A percentile compares a stretch with the other conserved stretches of the same genome.
phyloP scores from a whole-genome alignment of 2,113 vertebrate species.

The Prinia subflava region DNA sequence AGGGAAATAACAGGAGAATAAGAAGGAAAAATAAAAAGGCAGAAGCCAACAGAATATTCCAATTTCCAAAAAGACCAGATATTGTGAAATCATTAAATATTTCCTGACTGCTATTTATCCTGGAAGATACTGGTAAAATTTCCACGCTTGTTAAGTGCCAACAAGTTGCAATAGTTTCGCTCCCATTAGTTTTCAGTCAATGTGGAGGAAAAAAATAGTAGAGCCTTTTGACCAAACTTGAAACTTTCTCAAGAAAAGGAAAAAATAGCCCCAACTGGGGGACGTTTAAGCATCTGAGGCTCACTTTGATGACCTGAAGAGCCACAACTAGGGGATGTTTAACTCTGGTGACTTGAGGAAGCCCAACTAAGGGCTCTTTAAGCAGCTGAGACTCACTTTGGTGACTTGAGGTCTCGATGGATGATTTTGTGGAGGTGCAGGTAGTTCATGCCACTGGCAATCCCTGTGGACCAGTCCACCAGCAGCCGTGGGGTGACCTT shows the following conservation, averaged over 20 bases:
- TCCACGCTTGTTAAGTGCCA: not conserved
- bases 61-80: not conserved
- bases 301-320: not conserved
- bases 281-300: not conserved
- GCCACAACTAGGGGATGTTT: not conserved
- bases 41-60: not conserved
- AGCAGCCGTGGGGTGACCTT: conserved; percentile 90
- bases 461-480: conserved; percentile 97
- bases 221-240: not conserved
- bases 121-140: not conserved
- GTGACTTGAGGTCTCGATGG: conserved; percentile 98
- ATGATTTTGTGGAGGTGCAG: conserved; percentile 99
- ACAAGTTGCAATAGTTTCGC: not conserved
- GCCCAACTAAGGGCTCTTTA: not conserved
- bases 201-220: fast-evolving
- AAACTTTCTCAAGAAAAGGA: not conserved
- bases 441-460: conserved; percentile 98
- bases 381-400: conserved; percentile 78
- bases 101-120: not conserved
- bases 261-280: not conserved
- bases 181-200: not conserved
- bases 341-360: not conserved
- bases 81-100: not conserved
- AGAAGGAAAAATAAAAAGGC: not conserved
- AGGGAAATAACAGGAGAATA: not conserved